phyloP scores from a whole-genome alignment of 2,113 vertebrate genomes.

The Bombycilla garrulus region DNA sequence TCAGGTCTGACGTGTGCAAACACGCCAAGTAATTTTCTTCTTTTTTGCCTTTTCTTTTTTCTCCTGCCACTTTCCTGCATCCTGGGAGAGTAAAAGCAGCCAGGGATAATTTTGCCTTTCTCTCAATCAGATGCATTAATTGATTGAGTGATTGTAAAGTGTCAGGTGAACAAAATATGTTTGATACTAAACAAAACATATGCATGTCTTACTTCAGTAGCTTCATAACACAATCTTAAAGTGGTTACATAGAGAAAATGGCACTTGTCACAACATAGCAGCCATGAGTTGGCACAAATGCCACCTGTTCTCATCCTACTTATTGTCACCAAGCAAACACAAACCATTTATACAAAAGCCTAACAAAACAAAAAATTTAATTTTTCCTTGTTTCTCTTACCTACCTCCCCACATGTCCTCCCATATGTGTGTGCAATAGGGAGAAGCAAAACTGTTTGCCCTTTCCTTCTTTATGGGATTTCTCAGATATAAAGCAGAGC shows the following conservation, averaged over 20 bases:
- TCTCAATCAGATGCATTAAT: slow-evolving; percentile 22
- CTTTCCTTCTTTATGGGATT: not conserved
- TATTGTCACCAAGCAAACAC: not conserved
- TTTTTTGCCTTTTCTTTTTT: not conserved
- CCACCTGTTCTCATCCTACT: not conserved
- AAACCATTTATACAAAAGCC: not conserved
- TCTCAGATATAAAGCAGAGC: not conserved
- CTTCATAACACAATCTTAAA: not conserved
- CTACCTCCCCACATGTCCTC: not conserved
- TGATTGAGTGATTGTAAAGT: slow-evolving; percentile 26
- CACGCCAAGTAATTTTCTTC: slow-evolving; percentile 40
- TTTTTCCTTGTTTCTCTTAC: not conserved
- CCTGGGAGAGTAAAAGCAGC: slow-evolving; percentile 55
- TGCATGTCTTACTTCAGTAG: not conserved
- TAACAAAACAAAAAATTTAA: not conserved
- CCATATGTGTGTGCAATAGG: not conserved
- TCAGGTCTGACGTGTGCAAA: slow-evolving; percentile 60
- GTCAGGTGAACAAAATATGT: not conserved
- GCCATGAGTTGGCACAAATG: not conserved
- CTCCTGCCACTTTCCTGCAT: not conserved
- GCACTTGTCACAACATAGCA: not conserved
- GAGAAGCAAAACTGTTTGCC: not conserved
- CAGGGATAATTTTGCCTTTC: slow-evolving; percentile 59
- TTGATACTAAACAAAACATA: not conserved
- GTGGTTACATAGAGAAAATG: not conserved